A percentile compares a stretch with the other conserved stretches of the same genome.
Evolutionary conservation across 2,888 invertebrate species (phyloP).

Genomic region (Sussaba pulchella): DNA sequence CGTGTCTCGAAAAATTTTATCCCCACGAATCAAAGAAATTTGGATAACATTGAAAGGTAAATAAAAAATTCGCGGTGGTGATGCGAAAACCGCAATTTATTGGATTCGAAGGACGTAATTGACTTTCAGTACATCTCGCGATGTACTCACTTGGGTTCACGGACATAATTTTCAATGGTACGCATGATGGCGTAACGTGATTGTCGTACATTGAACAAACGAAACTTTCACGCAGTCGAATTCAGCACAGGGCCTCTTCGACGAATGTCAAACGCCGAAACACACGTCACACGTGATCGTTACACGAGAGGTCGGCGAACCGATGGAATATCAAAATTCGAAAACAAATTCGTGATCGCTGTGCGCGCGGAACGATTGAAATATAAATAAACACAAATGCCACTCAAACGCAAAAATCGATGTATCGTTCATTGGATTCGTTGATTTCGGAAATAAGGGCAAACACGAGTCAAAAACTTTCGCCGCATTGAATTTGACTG

Average conservation of each 20-base stretch:
- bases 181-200: slow-evolving; percentile 25
- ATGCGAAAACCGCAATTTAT: too few species aligned
- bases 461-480: background rate
- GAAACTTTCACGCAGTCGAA: slow-evolving; percentile 50
- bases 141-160: slow-evolving; percentile 41
- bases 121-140: too few species aligned
- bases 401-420: background rate
- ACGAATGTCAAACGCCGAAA: slow-evolving; percentile 40
- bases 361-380: background rate
- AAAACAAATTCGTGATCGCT: background rate
- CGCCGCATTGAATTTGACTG: too few species aligned
- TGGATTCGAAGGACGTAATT: too few species aligned
- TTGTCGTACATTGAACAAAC: slow-evolving; percentile 23
- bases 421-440: background rate
- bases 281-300: slow-evolving; percentile 15
- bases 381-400: slow-evolving; percentile 40
- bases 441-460: background rate
- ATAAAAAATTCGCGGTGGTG: too few species aligned
- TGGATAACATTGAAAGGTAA: too few species aligned
- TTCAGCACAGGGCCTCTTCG: slow-evolving; percentile 6
- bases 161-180: slow-evolving; percentile 43
- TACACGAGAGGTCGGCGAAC: slow-evolving; percentile 31
- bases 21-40: too few species aligned
- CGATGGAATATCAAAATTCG: background rate
- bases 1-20: too few species aligned